A percentile compares a stretch with the other conserved stretches of the same genome.
These are phyloP conservation scores for Lasioglossum calceatum DNA, from an alignment of 2,888 invertebrate species.

Conservation along the genomic window DNA sequence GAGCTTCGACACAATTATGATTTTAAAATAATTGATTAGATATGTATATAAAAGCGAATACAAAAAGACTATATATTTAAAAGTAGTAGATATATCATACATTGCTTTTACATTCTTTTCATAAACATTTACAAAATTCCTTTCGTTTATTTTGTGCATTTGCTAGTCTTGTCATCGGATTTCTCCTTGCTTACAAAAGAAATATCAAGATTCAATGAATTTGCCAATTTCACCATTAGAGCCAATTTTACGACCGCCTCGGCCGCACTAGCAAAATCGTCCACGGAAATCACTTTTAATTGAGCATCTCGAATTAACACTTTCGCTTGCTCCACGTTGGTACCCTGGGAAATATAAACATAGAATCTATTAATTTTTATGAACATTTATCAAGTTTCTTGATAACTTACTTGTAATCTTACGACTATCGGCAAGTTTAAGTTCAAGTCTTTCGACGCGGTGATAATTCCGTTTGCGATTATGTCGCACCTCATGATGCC, in stretches of 20 bases:
- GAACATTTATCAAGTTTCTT: not conserved
- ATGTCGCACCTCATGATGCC: conserved; percentile 88
- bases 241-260: conserved; percentile 69
- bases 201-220: conserved; percentile 69
- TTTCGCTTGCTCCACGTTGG: conserved; percentile 86
- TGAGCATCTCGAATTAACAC: conserved; percentile 68
- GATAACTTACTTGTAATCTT: conserved; percentile 84
- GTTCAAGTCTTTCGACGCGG: conserved; percentile 85
- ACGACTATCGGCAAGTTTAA: conserved; percentile 86
- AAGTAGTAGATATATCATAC: conserved; percentile 7
- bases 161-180: not conserved
- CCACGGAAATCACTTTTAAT: conserved; percentile 71
- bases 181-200: conserved; percentile 43
- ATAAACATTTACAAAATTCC: conserved; percentile 15
- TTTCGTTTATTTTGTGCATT: not conserved
- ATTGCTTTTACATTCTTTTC: conserved; percentile 23
- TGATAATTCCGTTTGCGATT: conserved; percentile 87
- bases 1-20: not conserved
- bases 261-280: conserved; percentile 73
- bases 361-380: conserved; percentile 3
- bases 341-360: conserved; percentile 86
- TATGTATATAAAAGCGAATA: not conserved
- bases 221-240: conserved; percentile 63
- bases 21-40: not conserved
- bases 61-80: conserved; percentile 8